These are phyloP conservation scores for Nowickia ferox DNA, from an alignment of 2,888 invertebrate species.

Conservation along the genomic window DNA sequence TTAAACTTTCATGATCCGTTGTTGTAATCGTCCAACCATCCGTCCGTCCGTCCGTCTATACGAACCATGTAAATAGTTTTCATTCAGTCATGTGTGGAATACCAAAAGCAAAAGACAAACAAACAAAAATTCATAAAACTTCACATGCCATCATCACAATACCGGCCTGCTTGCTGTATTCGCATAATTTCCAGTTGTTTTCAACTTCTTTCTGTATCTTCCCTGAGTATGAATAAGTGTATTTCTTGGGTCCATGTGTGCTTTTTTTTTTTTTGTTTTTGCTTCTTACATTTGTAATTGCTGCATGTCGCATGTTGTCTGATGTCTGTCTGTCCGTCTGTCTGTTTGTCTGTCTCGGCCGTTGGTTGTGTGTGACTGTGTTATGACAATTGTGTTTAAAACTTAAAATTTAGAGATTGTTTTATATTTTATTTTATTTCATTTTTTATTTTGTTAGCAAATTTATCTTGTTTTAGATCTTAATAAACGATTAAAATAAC, in stretches of 20 bases:
- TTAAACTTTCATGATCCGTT: slow-evolving; percentile 66
- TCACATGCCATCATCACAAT: slow-evolving; percentile 32
- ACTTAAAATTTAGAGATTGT: slow-evolving; percentile 54
- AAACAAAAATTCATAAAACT: slow-evolving; percentile 13
- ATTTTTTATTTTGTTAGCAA: slow-evolving; percentile 41
- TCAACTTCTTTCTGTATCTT: neutral
- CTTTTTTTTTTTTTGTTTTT: neutral
- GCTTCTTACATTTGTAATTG: slow-evolving; percentile 7
- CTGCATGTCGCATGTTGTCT: slow-evolving; percentile 44
- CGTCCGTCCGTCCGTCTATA: neutral
- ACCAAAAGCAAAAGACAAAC: neutral
- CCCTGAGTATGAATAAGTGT: slow-evolving; percentile 1
- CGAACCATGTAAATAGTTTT: slow-evolving; percentile 36
- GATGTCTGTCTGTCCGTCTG: slow-evolving; percentile 1
- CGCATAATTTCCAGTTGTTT: slow-evolving; percentile 43
- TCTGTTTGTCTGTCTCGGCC: too few relatives aligned
- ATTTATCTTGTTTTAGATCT: slow-evolving; percentile 69
- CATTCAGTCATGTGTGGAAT: slow-evolving; percentile 46
- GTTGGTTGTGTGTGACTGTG: slow-evolving; percentile 32
- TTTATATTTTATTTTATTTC: slow-evolving; percentile 13
- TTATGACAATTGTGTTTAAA: slow-evolving; percentile 66
- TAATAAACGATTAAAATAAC: slow-evolving; percentile 67
- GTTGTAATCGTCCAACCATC: slow-evolving; percentile 34
- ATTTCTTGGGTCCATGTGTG: slow-evolving; percentile 9
- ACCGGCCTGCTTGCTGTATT: slow-evolving; percentile 24